Evolutionary conservation across 2,113 vertebrate species (phyloP).

Genomic region (Melanerpes aurifrons): DNA sequence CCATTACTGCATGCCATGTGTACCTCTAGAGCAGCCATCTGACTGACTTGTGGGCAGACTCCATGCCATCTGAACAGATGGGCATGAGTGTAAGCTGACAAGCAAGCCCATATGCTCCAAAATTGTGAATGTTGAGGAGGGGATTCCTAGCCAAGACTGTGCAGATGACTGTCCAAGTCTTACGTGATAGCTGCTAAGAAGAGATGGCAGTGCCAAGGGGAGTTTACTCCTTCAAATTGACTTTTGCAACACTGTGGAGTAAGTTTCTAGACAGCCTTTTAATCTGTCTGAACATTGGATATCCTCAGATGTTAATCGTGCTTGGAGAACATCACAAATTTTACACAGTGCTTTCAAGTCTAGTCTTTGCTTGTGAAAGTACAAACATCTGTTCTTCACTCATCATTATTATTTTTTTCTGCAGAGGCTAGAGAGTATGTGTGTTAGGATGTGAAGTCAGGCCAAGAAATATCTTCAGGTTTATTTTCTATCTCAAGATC

Average conservation of each 20-base stretch:
- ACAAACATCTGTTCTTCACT: not conserved
- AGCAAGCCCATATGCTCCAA: conserved; percentile 69
- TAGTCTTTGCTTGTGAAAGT: not conserved
- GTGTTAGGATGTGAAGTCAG: not conserved
- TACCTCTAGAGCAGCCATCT: conserved; percentile 36
- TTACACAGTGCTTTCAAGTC: not conserved
- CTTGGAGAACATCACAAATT: not conserved
- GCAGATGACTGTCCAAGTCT: conserved; percentile 51
- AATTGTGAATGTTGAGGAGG: conserved; percentile 42
- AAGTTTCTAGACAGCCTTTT: not conserved
- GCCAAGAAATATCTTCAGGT: not conserved
- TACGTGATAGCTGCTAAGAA: conserved; percentile 12
- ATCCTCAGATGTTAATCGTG: not conserved
- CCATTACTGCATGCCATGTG: not conserved
- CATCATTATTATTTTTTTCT: not conserved
- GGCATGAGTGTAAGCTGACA: conserved; percentile 65
- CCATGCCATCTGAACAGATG: conserved; percentile 68
- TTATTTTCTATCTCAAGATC: not conserved
- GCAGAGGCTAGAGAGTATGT: not conserved
- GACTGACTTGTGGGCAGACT: conserved; percentile 53
- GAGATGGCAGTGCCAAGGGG: not conserved
- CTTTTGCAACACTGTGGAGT: not conserved
- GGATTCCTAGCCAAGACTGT: conserved; percentile 57
- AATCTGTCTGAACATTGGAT: not conserved
- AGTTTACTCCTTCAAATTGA: not conserved